Evolutionary conservation across 1,140 invertebrate genomes (phyloP), one percentile per base, ranked within the genome.

Genomic region (Penaeus japonicus): DNA sequence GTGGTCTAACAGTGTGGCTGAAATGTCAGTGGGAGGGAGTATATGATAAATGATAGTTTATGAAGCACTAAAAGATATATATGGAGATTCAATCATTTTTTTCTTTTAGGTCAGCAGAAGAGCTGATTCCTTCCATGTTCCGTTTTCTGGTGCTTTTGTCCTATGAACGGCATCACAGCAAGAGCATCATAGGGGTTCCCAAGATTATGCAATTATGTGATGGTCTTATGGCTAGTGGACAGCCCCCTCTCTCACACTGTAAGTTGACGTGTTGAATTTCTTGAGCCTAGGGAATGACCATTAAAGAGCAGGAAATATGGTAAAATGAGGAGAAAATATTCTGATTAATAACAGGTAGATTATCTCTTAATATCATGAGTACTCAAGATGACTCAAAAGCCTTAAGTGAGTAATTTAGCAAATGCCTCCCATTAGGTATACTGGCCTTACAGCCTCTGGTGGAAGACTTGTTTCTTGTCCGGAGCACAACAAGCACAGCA

Each of bases 141-240:
- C 94, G 96, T 90, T 98, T 98, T 92, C 92, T 98, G 62, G 95
- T 97, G 3, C 95, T 97, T 85, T 92, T 98, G 20, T 97, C 97
- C 0, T 97, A 97, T 90, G 96, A 96, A 70, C 96, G 96, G 90
- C 96, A 96, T 91, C 96, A 97, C 91, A 96, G 96, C 4, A 97
- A 97, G 92, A 94, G 94, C 53, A 95, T 97, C 57, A 97, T 98
- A 80, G 95, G 95, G 83, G 94, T 98, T 90, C 96, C 97, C 15
- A 96, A 97, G 92, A 96, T 98, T 84, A 96, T 98, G 32, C 96
- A 97, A 91, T 92, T 97, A 0, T 98, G 97, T 92, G 97, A 98
- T 92, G 96, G 96, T 12, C 93, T 98, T 47, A 96, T 97, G 95
- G 97, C 97, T 0, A 96, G 96, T 92, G 97, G 96, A 0, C 95